Evolutionary conservation across 2,888 invertebrate genomes (phyloP), one percentile per base, ranked within the genome.

Genomic region (Athalia rosae): DNA sequence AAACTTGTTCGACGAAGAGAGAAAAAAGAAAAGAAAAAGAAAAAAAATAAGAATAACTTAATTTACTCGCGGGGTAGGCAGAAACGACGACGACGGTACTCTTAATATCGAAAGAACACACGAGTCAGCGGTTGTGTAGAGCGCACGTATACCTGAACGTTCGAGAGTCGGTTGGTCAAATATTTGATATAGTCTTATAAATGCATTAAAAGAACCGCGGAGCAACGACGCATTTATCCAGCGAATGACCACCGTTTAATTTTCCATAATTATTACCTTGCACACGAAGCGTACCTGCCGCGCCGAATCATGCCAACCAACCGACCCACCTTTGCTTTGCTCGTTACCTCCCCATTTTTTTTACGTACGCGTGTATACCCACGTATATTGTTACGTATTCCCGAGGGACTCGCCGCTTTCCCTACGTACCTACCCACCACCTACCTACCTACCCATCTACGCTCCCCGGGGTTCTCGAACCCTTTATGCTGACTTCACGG

Each of bases 181-280:
- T 74, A 74, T 74, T 62, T 61, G 48, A 74, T 74, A 28, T 74
- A 28, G 48, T 28, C 61, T 59, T 73, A 74, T 74, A 62, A 61
- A 74, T 61, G 74, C 56, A 61, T 41, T 41, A 62, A 74, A 61
- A 61, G 59, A 62, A 62, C 74, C 74, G 61, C 59, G 50, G 74
- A 50, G 47, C 43, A 74, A 74, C 61, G 13, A 61, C 74, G 74
- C 74, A 56, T 48, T 62, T 48, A 62, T 74, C 74, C 28, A 74
- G 15, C 61, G 61, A 74, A 74, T 74, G 74, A 48, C 74, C 74
- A 74, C 74, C 80, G 79, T 82, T 81, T 82, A 82, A 84, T 84
- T 83, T 82, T 66, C 82, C 81, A 81, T 84, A 83, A 83, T 84
- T 82, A 82, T 82, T 81, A 82, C 79, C 81, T 79, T 82, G 81